These are phyloP conservation scores for Tenthredo notha DNA, from an alignment of 2,888 invertebrate genomes.

Conservation along the genomic window DNA sequence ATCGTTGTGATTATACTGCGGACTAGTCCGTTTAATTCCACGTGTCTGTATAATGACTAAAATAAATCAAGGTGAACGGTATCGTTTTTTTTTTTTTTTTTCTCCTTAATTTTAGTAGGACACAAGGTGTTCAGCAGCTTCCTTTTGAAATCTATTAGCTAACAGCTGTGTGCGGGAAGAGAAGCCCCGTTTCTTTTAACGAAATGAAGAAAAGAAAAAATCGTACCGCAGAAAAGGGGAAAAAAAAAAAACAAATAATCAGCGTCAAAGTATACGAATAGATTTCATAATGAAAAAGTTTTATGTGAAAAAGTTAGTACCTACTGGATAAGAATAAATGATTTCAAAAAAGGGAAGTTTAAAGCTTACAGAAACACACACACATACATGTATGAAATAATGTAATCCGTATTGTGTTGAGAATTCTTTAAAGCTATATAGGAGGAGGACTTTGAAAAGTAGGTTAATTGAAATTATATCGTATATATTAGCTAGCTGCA, in stretches of 20 bases:
- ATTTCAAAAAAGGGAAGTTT: not conserved
- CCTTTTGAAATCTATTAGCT: not conserved
- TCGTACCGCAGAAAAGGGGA: not conserved
- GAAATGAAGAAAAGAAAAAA: not conserved
- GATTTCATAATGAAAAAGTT: not conserved
- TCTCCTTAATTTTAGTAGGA: not conserved
- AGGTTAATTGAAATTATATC: slow-evolving; percentile 28
- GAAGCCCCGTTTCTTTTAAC: not conserved
- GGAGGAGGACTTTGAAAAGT: slow-evolving; percentile 11
- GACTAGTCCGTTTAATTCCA: not conserved
- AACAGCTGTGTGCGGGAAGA: not conserved
- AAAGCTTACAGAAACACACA: not conserved
- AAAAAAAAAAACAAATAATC: not conserved
- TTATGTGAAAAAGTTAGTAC: slow-evolving; percentile 8
- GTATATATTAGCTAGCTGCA: slow-evolving; percentile 18
- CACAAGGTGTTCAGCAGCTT: not conserved
- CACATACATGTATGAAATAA: not conserved
- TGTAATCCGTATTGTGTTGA: not conserved
- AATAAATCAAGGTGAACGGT: not conserved
- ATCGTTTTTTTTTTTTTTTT: not conserved
- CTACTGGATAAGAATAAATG: not conserved
- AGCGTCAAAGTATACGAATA: not conserved
- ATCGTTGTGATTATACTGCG: not conserved
- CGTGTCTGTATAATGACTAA: not conserved
- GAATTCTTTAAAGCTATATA: no score